phyloP scores from a whole-genome alignment of 2,797 vertebrate species.

The Ceyx erithaca region DNA sequence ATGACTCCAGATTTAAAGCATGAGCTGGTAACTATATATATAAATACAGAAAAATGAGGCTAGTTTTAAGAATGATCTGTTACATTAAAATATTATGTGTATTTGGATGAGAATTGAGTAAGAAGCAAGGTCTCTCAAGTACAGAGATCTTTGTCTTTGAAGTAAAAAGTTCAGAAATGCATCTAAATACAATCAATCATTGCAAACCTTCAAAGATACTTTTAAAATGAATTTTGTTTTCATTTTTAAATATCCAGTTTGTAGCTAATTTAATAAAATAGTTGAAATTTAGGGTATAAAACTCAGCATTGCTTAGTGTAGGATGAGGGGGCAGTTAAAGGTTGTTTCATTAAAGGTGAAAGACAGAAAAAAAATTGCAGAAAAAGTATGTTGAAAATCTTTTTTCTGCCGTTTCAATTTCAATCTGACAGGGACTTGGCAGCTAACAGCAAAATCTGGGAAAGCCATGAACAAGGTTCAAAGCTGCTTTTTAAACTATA shows the following conservation, averaged over 20 bases:
- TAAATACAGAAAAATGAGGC: background rate
- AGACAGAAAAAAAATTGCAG: slow-evolving; percentile 73
- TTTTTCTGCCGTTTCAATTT: slow-evolving; percentile 73
- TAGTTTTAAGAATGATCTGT: slow-evolving; percentile 14
- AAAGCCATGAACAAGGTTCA: slow-evolving; percentile 69
- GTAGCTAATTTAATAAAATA: slow-evolving; percentile 78
- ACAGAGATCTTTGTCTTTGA: background rate
- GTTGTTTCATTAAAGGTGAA: slow-evolving; percentile 76
- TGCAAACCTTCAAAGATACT: slow-evolving; percentile 42
- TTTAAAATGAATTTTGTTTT: slow-evolving; percentile 64
- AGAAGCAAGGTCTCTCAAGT: background rate
- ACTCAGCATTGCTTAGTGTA: slow-evolving; percentile 62
- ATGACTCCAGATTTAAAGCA: slow-evolving; percentile 7
- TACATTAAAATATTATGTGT: slow-evolving; percentile 26
- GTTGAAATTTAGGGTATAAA: slow-evolving; percentile 59
- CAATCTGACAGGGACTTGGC: slow-evolving; percentile 71
- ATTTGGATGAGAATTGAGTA: slow-evolving; percentile 31
- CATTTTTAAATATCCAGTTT: slow-evolving; percentile 71
- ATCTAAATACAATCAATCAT: slow-evolving; percentile 58
- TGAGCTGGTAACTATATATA: background rate
- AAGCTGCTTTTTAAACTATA: slow-evolving; percentile 70
- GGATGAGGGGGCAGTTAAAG: slow-evolving; percentile 66
- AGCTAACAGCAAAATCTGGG: slow-evolving; percentile 72
- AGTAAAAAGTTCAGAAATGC: slow-evolving; percentile 51
- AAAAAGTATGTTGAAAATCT: slow-evolving; percentile 71